Base-by-base conservation (phyloP, 2,113 vertebrate genomes). In the Lagopus leucura region DNA sequence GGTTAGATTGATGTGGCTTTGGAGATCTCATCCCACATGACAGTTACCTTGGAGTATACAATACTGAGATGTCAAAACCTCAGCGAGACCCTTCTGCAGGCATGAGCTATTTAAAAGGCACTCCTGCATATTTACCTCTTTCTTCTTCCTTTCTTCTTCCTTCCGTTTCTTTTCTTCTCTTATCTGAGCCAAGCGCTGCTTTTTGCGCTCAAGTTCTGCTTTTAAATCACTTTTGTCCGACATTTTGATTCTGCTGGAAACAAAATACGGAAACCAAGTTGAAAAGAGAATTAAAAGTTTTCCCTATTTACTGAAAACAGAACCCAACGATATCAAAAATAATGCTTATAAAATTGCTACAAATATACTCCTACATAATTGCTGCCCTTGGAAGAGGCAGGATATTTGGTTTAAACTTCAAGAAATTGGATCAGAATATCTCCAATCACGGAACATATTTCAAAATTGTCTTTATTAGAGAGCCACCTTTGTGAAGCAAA, bases 121-220 rank as follows among this genome's bases (percentile, higher is more conserved):
- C 28, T 54, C 82, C 70, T 92, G 42, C 50, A 54, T 42, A 95
- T 95, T 98, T 97, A 99, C 99, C 98, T 99, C 99, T 98, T 99
- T 99, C 97, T 99, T 99, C 97, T 99, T 99, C 93, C 98, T 98
- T 96, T 99, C 99, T 90, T 99, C 99, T 93, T 99, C 99, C 96
- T 99, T 99, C n/a, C 99, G 97, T 95, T 99, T 99, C 96, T 99
- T 99, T 94, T 99, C 99, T 97, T 99, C 99, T 96, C 99, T 98
- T 96, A 99, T 99, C 96, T 99, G 99, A 93, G 99, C 99, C 81
- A 99, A 98, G 82, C 99, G 98, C 96, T 99, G 99, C 90, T 99
- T 99, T 97, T 99, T 99, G 96, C 99, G 98, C 97, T 99, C 99
- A 38, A 99, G 98, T 97, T 99, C 99, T 7, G 99, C 99, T 98